Evolutionary conservation across 1,140 invertebrate species (phyloP).

Genomic region (Bombus waltoni): DNA sequence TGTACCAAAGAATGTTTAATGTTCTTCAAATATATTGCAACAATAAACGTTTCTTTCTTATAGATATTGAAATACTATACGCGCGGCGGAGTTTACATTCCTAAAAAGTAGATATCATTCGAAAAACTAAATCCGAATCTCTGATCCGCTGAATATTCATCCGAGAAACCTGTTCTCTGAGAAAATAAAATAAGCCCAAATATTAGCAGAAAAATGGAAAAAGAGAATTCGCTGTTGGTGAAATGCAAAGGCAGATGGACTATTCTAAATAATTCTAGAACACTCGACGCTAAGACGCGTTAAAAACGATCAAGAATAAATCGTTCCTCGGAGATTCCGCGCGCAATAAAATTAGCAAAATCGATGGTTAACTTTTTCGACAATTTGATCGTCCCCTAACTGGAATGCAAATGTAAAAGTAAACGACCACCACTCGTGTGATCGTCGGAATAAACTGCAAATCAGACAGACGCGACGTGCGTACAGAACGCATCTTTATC

Average conservation of each 20-base stretch:
- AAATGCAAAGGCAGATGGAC: neutral
- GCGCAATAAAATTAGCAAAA: neutral
- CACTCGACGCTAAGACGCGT: too few relatives aligned
- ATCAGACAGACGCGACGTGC: neutral
- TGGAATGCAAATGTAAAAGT: neutral
- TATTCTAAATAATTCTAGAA: neutral
- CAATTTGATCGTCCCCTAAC: neutral
- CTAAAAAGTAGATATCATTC: neutral
- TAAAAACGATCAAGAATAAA: neutral
- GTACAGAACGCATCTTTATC: slow-evolving; percentile 13
- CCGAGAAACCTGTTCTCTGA: neutral
- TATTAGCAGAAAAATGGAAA: neutral
- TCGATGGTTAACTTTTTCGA: neutral
- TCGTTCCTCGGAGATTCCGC: neutral
- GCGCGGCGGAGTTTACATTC: neutral
- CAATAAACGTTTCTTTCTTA: neutral
- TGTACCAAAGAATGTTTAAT: neutral
- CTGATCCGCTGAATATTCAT: neutral
- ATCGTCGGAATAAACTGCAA: neutral
- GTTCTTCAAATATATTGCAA: neutral
- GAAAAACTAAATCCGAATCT: neutral
- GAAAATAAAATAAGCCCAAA: neutral
- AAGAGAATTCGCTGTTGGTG: neutral
- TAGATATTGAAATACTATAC: too few relatives aligned
- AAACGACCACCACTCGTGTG: neutral